Base-by-base conservation (phyloP, 2,797 vertebrate genomes). In the Lepilemur septentrionalis region DNA sequence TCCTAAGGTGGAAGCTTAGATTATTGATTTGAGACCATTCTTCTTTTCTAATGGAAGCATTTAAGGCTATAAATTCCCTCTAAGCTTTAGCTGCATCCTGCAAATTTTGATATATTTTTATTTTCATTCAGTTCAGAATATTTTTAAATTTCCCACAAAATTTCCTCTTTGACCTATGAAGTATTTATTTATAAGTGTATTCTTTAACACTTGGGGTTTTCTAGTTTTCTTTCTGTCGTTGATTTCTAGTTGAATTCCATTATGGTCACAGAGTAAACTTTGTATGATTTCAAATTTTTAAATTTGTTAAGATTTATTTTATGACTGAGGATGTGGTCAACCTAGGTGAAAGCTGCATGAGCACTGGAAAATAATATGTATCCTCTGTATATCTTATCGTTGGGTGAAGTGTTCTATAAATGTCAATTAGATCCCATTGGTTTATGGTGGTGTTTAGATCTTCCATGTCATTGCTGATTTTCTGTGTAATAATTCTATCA, bases 301-400 rank as follows among this genome's bases (percentile, higher is more conserved):
- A 76, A 59, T 88, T 70, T 59, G 59, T 61, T 91, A 97, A 63
- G n/a, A 30, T 89, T 81, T 78, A 76, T 55, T 89, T 92, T 81
- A 91, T 75, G 43, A 79, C 4, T 46, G 59, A 94, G 38, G 35
- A 84, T 65, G 70, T 13, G n/a, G 75, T 50, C 32, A 70, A 43
- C 28, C 22, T 57, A 41, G 70, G 55, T 65, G 52, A 76, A 28
- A 89, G 28, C 52, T 86, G 82, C 93, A 55, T 2, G 28, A 81
- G 28, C 15, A 63, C 32, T 41, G 14, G n/a, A 35, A 59, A 80
- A 65, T 79, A 67, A 3, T 41, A 63, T 23, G 20, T 11, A 6
- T 25, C 63, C 9, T 72, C n/a, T 38, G 7, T 15, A 55, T 25
- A 35, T 9, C 50, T 70, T 75, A 35, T 9, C 14, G 9, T 20